Evolutionary conservation across 2,888 invertebrate genomes (phyloP), one percentile per base, ranked within the genome.

Genomic region (Loripinus fragilis): DNA sequence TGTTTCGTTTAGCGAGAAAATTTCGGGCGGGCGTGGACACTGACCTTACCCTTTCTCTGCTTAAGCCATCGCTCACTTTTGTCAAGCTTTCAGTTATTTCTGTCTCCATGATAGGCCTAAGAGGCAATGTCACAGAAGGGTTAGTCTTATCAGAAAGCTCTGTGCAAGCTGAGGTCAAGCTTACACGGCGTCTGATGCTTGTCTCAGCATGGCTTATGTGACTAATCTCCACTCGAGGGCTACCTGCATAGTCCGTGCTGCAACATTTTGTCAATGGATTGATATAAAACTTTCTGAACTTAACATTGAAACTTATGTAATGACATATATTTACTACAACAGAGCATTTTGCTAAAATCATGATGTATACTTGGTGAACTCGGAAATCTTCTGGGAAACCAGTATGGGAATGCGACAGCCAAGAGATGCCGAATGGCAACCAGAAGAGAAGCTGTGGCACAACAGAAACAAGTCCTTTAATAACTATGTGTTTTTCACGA

Each of bases 271-370:
- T 5, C 33, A 60, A 10, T 10, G 60, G 60, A 30, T 60, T 8
- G 33, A 60, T 30, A 33, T 78, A 78, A n/a, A 60, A 35, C 7
- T 67, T 74, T 30, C 71, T 74, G 41, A 52, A 78, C 60, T 71
- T 78, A 1, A 67, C 67, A 71, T 78, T 78, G 25, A 74, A 71
- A 35, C 71, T 67, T 0, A 78, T 48, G 35, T 78, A 78, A 60
- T 71, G 67, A 8, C 25, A 42, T 15, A 78, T 60, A 50, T 74
- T 71, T 0, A 68, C 23, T 25, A 78, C 45, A 10, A 74, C 67
- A 1, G 74, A 74, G 17, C 45, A n/a, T 41, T 78, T 78, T 35
- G 74, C 71, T 8, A 67, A 52, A 30, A 78, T 38, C 74, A 78
- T 52, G 20, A 74, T 28, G 52, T 78, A 78, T 0, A 52, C 17